These are phyloP conservation scores for Arctia plantaginis DNA, from an alignment of 2,888 invertebrate species.

Conservation along the genomic window DNA sequence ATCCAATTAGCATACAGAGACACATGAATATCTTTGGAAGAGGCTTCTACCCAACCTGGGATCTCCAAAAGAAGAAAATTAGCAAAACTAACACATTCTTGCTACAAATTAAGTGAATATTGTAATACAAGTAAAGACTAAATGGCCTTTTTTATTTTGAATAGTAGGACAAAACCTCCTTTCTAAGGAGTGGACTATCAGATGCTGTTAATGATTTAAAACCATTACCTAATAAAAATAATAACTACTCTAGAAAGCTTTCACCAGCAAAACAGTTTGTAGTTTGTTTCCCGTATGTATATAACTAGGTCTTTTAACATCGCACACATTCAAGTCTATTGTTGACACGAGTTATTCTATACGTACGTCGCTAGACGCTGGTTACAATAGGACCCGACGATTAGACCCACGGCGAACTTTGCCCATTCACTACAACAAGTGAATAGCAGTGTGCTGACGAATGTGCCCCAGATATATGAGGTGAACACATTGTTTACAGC, in stretches of 20 bases:
- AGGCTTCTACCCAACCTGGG: too few relatives aligned
- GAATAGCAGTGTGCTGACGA: constrained; percentile 4
- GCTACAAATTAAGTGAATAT: not conserved
- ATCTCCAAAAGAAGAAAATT: too few relatives aligned
- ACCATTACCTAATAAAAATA: not conserved
- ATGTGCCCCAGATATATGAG: not conserved
- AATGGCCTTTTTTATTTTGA: too few relatives aligned
- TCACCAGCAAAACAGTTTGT: not conserved
- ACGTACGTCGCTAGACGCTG: constrained; percentile 1
- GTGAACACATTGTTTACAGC: not conserved
- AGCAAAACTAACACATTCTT: too few relatives aligned
- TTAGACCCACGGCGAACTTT: constrained; percentile 41
- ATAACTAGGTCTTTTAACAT: not conserved
- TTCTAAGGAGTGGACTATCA: too few relatives aligned
- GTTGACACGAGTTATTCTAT: constrained; percentile 8
- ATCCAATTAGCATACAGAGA: too few relatives aligned
- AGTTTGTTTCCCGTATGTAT: not conserved
- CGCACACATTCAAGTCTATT: constrained; percentile 1
- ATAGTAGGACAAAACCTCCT: too few relatives aligned
- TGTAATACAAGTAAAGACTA: not conserved
- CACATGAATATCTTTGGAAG: too few relatives aligned
- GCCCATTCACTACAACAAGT: constrained; percentile 28
- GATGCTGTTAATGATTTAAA: too few relatives aligned
- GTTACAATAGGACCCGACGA: constrained; percentile 23
- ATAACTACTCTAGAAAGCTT: not conserved